Percentiles rank a stretch among this genome's conserved stretches.
phyloP scores from a whole-genome alignment of 2,113 vertebrate genomes.

The Thinocorus orbignyianus region DNA sequence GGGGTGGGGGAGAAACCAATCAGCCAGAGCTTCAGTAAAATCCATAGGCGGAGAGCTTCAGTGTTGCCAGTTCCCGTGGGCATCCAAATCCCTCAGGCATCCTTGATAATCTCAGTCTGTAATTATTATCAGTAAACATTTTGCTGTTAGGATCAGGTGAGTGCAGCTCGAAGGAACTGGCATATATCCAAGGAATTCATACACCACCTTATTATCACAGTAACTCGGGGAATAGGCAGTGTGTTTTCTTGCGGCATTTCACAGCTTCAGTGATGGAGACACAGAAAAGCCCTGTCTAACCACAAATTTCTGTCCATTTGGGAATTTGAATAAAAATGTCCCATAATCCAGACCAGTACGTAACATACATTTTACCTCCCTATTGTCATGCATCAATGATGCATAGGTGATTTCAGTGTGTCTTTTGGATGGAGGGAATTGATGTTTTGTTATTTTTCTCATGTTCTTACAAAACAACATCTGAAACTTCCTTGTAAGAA shows the following conservation, averaged over 20 bases:
- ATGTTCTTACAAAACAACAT: background rate
- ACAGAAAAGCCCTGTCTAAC: background rate
- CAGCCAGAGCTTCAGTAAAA: background rate
- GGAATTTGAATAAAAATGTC: background rate
- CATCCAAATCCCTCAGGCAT: background rate
- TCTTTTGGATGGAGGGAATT: background rate
- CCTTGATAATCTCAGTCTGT: background rate
- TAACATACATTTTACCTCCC: background rate
- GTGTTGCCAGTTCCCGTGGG: background rate
- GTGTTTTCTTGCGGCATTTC: background rate
- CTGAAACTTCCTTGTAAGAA: background rate
- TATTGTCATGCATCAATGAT: background rate
- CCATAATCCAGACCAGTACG: background rate
- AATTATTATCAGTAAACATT: constrained; percentile 33
- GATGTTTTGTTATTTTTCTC: background rate
- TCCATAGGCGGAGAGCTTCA: background rate
- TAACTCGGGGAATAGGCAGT: background rate
- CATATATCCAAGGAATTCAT: background rate
- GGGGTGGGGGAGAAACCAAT: background rate
- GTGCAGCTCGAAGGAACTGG: background rate
- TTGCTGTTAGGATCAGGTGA: background rate
- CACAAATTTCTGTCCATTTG: background rate
- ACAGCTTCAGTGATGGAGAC: background rate
- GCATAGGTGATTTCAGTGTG: background rate
- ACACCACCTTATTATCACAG: background rate